Base-by-base conservation (phyloP, 23 tunicate genomes). In the Trididemnum miniatum region DNA sequence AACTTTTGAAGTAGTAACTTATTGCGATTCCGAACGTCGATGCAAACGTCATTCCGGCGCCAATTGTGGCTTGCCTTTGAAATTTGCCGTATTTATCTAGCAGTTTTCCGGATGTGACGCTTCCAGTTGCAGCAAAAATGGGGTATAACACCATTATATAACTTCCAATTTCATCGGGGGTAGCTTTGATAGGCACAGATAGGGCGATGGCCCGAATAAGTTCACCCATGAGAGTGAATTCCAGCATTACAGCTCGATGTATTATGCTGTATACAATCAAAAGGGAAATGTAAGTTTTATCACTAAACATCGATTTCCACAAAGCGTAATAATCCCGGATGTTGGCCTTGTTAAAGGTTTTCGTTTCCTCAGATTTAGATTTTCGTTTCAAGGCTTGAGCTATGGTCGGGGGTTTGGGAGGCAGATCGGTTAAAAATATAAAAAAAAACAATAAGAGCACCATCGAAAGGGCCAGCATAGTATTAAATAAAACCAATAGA, bases 321-420 rank as follows among this genome's bases (percentile, higher is more conserved):
- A 69, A 32, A 3, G 7, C 25, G 5, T 28, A 69, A 69, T 12
- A 69, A 4, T 31, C 39, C 22, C 31, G 29, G 2, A 69, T 28
- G 25, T 69, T 69, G 29, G 29, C 40, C 12, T 34, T 31, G 75
- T 69, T 69, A 28, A 69, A 69, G 7, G 29, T 31, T 15, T 69
- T 69, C 18, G n/a, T 37, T 24, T 20, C 26, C 5, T 20, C 29
- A n/a, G 23, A 3, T n/a, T 62, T 22, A 5, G 67, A 62, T 7
- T 15, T 44, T 2, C 79, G 79, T 39, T 74, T 74, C 59, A 74
- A 20, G 20, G 79, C 79, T 74, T 74, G 79, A 37, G 79, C 79
- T 2, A 74, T 39, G 12, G 79, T 74, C 24, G 79, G 79, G 9
- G 79, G 59, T 74, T 74, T 74, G 18, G 59, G 59, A 40, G 79